A percentile compares a stretch with the other conserved stretches of the same genome.
phyloP scores from a whole-genome alignment of 2,113 vertebrate genomes.

The Hylia prasina region DNA sequence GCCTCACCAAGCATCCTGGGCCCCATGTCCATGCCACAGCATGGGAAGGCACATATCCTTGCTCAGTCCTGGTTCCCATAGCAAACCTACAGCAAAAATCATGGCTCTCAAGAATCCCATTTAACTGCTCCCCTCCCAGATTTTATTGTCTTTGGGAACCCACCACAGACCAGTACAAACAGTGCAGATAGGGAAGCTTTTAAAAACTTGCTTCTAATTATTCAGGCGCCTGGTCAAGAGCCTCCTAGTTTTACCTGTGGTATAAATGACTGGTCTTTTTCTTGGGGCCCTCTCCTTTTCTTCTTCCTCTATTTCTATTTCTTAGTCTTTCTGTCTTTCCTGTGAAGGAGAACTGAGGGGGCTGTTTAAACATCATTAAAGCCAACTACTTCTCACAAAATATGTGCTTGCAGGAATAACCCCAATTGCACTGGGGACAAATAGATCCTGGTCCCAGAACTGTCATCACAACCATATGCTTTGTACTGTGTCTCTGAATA shows the following conservation, averaged over 20 bases:
- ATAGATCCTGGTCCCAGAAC: constrained; percentile 50
- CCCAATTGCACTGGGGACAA: constrained; percentile 9
- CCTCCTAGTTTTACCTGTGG: background rate
- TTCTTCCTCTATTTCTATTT: background rate
- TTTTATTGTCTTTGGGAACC: background rate
- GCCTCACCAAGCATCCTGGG: background rate
- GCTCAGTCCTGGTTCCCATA: background rate
- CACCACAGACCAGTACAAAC: background rate
- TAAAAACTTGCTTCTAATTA: background rate
- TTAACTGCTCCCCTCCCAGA: background rate
- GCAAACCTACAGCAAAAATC: background rate
- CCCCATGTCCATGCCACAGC: background rate
- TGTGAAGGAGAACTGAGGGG: background rate
- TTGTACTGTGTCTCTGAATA: constrained; percentile 38
- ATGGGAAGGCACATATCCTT: background rate
- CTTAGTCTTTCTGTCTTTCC: background rate
- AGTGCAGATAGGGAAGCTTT: background rate
- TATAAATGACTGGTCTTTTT: background rate
- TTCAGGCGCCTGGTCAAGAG: background rate
- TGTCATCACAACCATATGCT: constrained; percentile 61
- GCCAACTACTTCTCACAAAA: background rate
- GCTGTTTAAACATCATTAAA: constrained; percentile 18
- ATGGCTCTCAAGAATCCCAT: background rate
- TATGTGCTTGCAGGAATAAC: background rate
- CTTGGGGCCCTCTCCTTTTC: background rate